These are phyloP conservation scores for Pachycephala philippinensis DNA, from an alignment of 2,113 vertebrate genomes.

Conservation along the genomic window DNA sequence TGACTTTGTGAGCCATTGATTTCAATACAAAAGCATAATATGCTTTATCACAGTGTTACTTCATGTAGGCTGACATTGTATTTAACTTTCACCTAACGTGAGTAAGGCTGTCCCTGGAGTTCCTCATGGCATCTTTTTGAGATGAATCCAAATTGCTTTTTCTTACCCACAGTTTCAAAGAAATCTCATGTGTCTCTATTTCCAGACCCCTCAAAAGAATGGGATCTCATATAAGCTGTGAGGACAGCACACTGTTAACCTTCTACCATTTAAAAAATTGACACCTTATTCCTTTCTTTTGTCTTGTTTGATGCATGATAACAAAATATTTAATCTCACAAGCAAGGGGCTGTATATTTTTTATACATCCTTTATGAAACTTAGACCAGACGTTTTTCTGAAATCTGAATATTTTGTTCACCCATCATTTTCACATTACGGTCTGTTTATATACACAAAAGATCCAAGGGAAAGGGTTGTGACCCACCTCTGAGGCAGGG, in stretches of 20 bases:
- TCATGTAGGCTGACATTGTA: neutral
- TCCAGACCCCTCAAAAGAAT: neutral
- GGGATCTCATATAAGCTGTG: neutral
- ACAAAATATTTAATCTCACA: neutral
- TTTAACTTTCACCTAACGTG: neutral
- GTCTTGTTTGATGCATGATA: neutral
- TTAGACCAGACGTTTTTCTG: neutral
- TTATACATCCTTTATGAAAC: neutral
- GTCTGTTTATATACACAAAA: neutral
- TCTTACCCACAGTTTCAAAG: neutral
- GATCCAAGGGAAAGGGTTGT: neutral
- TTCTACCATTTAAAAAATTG: neutral
- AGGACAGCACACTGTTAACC: neutral
- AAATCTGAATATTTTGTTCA: neutral
- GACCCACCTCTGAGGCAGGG: neutral
- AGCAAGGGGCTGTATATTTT: neutral
- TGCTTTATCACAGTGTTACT: neutral
- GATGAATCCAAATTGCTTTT: neutral
- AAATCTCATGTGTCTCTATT: neutral
- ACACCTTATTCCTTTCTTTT: neutral
- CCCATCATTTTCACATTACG: neutral
- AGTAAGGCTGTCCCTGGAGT: neutral
- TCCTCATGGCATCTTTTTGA: neutral
- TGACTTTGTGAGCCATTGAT: neutral
- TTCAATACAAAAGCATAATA: neutral